phyloP scores from a whole-genome alignment of 2,113 vertebrate genomes.

The Rutilus rutilus region DNA sequence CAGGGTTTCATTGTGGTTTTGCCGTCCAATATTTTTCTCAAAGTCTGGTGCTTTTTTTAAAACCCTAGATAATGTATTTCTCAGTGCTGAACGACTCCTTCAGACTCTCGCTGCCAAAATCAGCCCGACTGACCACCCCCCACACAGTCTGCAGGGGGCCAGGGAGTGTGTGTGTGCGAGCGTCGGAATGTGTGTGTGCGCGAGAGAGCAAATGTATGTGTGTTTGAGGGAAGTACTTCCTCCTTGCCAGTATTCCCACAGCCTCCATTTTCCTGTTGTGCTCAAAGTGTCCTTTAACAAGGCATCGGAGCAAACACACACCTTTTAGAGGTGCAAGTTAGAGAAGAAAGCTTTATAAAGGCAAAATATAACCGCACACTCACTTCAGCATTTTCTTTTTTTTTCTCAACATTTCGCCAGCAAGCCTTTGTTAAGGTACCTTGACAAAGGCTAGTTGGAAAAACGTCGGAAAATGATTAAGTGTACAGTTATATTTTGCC shows the following conservation, averaged over 20 bases:
- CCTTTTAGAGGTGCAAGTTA: too few species aligned
- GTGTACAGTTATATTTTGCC: too few species aligned
- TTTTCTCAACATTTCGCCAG: too few species aligned
- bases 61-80: conserved; percentile 27
- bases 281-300: conserved; percentile 38
- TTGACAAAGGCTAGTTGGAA: too few species aligned
- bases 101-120: conserved; percentile 22
- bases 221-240: conserved; percentile 47
- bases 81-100: conserved; percentile 20
- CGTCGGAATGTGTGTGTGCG: conserved; percentile 7
- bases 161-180: conserved; percentile 37
- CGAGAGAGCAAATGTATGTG: conserved; percentile 10
- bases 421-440: too few species aligned
- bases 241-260: conserved; percentile 56
- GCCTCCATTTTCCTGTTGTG: conserved; percentile 50
- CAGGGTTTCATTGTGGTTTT: conserved; percentile 29
- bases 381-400: too few species aligned
- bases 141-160: conserved; percentile 53
- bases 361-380: too few species aligned
- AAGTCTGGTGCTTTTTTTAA: conserved; percentile 13
- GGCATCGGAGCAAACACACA: conserved; percentile 31
- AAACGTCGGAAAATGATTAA: too few species aligned
- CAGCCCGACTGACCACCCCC: conserved; percentile 37
- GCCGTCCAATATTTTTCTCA: conserved; percentile 11
- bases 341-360: too few species aligned